Base-by-base conservation (phyloP, 2,113 vertebrate species). In the Pogonocichla stellata region DNA sequence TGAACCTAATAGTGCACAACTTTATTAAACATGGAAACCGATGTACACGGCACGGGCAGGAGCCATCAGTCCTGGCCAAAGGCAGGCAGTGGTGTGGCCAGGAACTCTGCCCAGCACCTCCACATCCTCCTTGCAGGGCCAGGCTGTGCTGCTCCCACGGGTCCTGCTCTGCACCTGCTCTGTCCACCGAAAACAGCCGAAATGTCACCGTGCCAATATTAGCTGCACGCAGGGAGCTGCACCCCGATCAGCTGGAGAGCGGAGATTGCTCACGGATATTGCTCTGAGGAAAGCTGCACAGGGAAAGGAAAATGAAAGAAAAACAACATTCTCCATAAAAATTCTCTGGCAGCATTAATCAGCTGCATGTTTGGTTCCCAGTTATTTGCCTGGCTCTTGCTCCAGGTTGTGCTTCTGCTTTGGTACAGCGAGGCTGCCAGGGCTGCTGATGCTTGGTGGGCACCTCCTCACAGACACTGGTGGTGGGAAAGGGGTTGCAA, bases 1-100 rank as follows among this genome's bases (percentile, higher is more conserved):
- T 86, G 92, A 78, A 94, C 90, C 88, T 89, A 92, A 92, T 93
- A 94, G 93, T 88, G 94, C 95, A 94, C 69, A 96, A 96, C 93
- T 96, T 95, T 95, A 97, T 96, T 96, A 97, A 97, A 97, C 43
- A 31, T 24, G 80, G 81, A 86, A 92, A 73, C 8, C 0, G 4
- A 34, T 6, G 88, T 57, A 56, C 23, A 3, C 17, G 7, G 70
- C 1, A 4, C 7, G 8, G 34, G 54, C 71, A 71, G 88, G 43
- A 86, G 83, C 64, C 23, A 2, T 58, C 0, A 1, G 85, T 58
- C 36, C 50, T 0, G 5, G 70, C 60, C 0, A 0, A 86, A 60
- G 79, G 88, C 42, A 29, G 78, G 64, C 64, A 14, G 79, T 40
- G 26, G 14, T 8, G 72, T 10, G 64, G 51, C 66, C 61, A 31